Conservation (phyloP, 2,113 vertebrate species). For the Manacus vitellinus region DNA sequence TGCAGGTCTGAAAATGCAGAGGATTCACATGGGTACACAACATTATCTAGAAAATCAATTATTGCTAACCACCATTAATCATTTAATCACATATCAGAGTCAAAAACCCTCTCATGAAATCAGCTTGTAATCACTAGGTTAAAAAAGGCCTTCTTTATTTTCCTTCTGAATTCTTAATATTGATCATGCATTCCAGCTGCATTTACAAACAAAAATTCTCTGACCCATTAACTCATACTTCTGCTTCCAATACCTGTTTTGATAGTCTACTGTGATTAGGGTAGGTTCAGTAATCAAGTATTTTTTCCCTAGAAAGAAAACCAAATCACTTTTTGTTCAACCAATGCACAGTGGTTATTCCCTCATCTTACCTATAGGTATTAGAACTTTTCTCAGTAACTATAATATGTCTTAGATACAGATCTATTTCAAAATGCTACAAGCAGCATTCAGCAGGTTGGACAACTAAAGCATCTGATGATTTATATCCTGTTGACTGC, state of each 20-base stretch:
- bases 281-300: neutral
- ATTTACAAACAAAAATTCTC: neutral
- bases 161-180: neutral
- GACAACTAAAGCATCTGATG: neutral
- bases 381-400: neutral
- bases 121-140: neutral
- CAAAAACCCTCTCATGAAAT: neutral
- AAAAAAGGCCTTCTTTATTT: neutral
- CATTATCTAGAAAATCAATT: neutral
- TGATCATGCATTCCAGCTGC: neutral
- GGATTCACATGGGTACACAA: neutral
- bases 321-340: neutral
- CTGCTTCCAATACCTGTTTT: neutral
- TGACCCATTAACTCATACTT: neutral
- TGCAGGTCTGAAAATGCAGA: neutral
- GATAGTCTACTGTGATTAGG: neutral
- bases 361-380: neutral
- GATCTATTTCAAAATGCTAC: neutral
- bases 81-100: neutral
- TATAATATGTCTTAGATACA: neutral
- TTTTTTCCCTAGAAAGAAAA: neutral
- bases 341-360: neutral
- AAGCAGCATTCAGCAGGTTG: neutral
- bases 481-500: neutral
- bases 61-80: neutral